These are phyloP conservation scores for Apoderus coryli DNA, from an alignment of 2,888 invertebrate genomes.

Conservation along the genomic window DNA sequence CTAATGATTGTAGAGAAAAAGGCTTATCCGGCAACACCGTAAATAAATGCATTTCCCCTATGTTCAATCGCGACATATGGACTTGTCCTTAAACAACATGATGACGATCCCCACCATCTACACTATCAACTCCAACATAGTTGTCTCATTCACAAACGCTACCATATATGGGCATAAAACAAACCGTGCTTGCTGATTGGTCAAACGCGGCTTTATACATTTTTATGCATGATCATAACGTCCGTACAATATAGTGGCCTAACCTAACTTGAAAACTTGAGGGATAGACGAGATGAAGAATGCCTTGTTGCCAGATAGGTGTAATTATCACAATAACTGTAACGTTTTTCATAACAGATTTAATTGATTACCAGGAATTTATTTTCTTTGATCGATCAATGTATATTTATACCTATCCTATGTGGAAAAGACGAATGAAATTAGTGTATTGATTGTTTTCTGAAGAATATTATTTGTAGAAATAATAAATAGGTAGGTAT, in stretches of 20 bases:
- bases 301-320: slow-evolving; percentile 1
- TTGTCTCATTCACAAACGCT: slow-evolving; percentile 47
- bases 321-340: no score
- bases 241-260: slow-evolving; percentile 24
- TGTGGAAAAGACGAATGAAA: no score
- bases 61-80: neutral
- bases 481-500: slow-evolving; percentile 1
- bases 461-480: no score
- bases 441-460: no score
- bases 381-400: no score
- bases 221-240: no score
- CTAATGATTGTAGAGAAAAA: no score
- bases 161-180: slow-evolving; percentile 75
- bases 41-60: no score
- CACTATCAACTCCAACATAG: slow-evolving; percentile 36
- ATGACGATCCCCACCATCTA: slow-evolving; percentile 24
- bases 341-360: slow-evolving; percentile 1
- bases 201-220: no score
- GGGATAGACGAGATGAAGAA: slow-evolving; percentile 17
- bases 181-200: slow-evolving; percentile 52
- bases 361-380: neutral
- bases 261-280: slow-evolving; percentile 28
- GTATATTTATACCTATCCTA: no score
- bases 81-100: slow-evolving; percentile 11
- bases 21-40: no score